These are phyloP conservation scores for Leptopterna dolabrata DNA, from an alignment of 2,888 invertebrate species.

Conservation along the genomic window DNA sequence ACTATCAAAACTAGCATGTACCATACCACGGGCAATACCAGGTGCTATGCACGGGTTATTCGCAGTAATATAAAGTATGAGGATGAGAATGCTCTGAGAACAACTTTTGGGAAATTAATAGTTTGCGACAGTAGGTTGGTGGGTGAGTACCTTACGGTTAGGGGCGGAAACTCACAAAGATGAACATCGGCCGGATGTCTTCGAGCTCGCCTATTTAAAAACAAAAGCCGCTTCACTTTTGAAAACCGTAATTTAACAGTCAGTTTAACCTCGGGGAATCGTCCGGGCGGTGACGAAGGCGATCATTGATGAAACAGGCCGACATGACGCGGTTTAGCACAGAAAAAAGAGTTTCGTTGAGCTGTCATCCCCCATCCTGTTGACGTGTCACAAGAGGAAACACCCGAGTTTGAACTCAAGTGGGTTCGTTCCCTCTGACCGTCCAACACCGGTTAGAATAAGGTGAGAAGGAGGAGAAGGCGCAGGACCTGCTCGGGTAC, in stretches of 20 bases:
- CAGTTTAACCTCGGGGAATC: background rate
- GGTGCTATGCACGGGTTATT: too few relatives aligned
- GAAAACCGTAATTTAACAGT: background rate
- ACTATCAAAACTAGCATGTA: too few relatives aligned
- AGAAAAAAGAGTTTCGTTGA: background rate
- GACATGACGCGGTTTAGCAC: background rate
- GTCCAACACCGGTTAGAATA: background rate
- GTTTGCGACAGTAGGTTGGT: too few relatives aligned
- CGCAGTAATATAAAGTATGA: too few relatives aligned
- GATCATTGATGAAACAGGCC: background rate
- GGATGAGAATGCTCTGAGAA: too few relatives aligned
- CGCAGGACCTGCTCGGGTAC: background rate
- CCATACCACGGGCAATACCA: too few relatives aligned
- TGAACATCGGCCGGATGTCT: background rate
- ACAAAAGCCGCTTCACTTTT: background rate
- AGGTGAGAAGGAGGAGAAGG: background rate
- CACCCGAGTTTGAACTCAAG: background rate
- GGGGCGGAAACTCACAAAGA: too few relatives aligned
- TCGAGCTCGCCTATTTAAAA: background rate
- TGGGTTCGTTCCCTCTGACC: background rate
- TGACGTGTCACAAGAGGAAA: background rate
- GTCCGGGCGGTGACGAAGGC: background rate
- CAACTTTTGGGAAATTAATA: too few relatives aligned
- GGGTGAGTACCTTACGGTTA: too few relatives aligned
- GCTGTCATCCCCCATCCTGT: background rate